These are phyloP conservation scores for Sinelater perroti DNA, from an alignment of 2,888 invertebrate species.

Conservation along the genomic window DNA sequence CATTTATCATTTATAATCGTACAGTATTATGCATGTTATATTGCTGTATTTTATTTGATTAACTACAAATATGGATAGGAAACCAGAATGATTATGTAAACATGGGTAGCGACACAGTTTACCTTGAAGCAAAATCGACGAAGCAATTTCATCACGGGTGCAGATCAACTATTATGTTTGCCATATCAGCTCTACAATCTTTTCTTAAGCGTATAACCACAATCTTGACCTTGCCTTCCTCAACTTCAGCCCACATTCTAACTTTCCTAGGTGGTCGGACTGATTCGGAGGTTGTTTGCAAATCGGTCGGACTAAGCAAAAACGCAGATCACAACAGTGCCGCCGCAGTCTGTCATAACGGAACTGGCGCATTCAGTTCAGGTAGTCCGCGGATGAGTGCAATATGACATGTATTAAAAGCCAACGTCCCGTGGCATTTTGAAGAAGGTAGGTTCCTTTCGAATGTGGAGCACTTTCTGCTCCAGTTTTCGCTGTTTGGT, in stretches of 20 bases:
- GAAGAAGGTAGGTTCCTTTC: slow-evolving; percentile 8
- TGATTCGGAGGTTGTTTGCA: slow-evolving; percentile 4
- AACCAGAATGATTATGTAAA: too few species aligned
- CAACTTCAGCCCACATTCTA: slow-evolving; percentile 23
- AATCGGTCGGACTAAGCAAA: neutral
- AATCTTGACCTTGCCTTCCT: slow-evolving; percentile 25
- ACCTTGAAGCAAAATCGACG: too few species aligned
- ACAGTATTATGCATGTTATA: too few species aligned
- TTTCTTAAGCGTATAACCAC: slow-evolving; percentile 8
- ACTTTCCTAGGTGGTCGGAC: slow-evolving; percentile 3
- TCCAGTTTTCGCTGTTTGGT: too few species aligned
- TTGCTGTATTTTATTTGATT: too few species aligned
- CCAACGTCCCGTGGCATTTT: slow-evolving; percentile 8
- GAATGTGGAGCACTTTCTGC: slow-evolving; percentile 5
- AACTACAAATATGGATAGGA: too few species aligned
- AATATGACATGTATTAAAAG: neutral
- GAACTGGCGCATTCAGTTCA: too few species aligned
- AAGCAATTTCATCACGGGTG: neutral
- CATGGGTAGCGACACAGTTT: too few species aligned
- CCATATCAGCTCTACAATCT: too few species aligned
- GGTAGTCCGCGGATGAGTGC: too few species aligned
- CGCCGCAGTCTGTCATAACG: too few species aligned
- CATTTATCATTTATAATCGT: too few species aligned
- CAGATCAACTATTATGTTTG: neutral
- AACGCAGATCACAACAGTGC: neutral